These are phyloP conservation scores for Aphelenchoides avenae DNA, from an alignment of 1,140 invertebrate species.

Conservation along the genomic window DNA sequence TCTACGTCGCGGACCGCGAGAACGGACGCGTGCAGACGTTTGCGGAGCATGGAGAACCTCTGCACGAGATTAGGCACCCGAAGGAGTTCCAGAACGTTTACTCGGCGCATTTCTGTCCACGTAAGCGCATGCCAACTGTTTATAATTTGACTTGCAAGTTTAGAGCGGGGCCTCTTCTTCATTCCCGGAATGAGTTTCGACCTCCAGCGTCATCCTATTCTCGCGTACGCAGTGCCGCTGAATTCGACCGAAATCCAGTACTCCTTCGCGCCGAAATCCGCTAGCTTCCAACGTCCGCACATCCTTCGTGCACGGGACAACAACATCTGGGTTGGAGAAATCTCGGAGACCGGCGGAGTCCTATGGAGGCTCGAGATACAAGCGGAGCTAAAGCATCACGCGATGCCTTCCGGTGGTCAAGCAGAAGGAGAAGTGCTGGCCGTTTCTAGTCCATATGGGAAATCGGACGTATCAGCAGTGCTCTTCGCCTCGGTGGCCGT, in stretches of 20 bases:
- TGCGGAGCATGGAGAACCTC: slow-evolving; percentile 47
- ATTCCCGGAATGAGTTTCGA: slow-evolving; percentile 33
- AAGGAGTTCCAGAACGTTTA: slow-evolving; percentile 40
- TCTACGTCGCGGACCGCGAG: slow-evolving; percentile 86
- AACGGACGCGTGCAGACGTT: slow-evolving; percentile 80
- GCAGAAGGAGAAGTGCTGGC: background rate
- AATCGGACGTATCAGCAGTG: background rate
- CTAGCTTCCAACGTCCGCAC: slow-evolving; percentile 43
- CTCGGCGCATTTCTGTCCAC: slow-evolving; percentile 40
- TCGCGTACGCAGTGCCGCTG: slow-evolving; percentile 22
- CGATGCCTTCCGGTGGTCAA: slow-evolving; percentile 6
- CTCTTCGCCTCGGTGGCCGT: background rate
- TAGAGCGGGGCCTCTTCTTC: slow-evolving; percentile 43
- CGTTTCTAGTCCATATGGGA: slow-evolving; percentile 4
- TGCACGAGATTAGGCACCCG: slow-evolving; percentile 29
- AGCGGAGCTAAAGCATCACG: background rate
- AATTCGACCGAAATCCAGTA: slow-evolving; percentile 34
- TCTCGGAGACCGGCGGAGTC: slow-evolving; percentile 41
- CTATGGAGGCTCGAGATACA: slow-evolving; percentile 53
- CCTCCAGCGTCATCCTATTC: slow-evolving; percentile 7
- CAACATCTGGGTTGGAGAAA: slow-evolving; percentile 50
- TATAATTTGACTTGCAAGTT: slow-evolving; percentile 1
- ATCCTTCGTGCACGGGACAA: slow-evolving; percentile 37
- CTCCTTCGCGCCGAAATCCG: slow-evolving; percentile 39
- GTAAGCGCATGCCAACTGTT: slow-evolving; percentile 24